phyloP scores from a whole-genome alignment of 1,140 invertebrate genomes.

The Formica exsecta region DNA sequence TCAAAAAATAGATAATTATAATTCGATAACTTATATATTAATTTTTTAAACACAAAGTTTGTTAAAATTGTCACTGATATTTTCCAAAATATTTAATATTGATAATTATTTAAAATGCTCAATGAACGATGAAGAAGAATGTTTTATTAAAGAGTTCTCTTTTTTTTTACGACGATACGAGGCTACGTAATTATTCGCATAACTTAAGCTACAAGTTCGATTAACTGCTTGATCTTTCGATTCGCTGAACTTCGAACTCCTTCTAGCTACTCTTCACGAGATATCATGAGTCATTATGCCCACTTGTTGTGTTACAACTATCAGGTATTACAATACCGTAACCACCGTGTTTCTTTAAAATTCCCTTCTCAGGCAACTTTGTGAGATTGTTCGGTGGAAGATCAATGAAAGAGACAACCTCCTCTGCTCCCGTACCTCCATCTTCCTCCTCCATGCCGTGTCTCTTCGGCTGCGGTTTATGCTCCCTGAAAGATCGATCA shows the following conservation, averaged over 20 bases:
- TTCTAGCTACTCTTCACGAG: constrained; percentile 79
- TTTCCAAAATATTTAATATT: neutral
- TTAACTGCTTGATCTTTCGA: constrained; percentile 16
- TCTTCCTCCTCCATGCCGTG: constrained; percentile 89
- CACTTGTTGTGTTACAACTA: constrained; percentile 87
- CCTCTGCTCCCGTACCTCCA: constrained; percentile 91
- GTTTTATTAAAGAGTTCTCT: neutral
- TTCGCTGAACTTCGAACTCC: constrained; percentile 25
- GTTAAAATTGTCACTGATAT: neutral
- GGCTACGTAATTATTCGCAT: neutral
- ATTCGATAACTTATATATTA: neutral
- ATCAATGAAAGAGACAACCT: constrained; percentile 93
- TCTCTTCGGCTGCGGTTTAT: constrained; percentile 92
- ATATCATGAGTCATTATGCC: constrained; percentile 90
- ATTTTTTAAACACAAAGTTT: neutral
- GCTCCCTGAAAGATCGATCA: constrained; percentile 89
- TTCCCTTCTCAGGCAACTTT: constrained; percentile 94
- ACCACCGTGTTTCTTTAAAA: constrained; percentile 93
- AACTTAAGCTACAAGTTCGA: constrained; percentile 26
- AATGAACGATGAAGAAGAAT: neutral
- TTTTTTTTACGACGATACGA: neutral
- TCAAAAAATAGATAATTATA: constrained; percentile 12
- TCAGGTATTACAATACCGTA: constrained; percentile 91
- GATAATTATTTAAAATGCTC: neutral
- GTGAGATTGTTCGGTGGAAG: constrained; percentile 91